These are phyloP conservation scores for Nemopilema nomurai DNA, from an alignment of 30 jellyfish, hydroid and myxozoan species.

Conservation along the genomic window DNA sequence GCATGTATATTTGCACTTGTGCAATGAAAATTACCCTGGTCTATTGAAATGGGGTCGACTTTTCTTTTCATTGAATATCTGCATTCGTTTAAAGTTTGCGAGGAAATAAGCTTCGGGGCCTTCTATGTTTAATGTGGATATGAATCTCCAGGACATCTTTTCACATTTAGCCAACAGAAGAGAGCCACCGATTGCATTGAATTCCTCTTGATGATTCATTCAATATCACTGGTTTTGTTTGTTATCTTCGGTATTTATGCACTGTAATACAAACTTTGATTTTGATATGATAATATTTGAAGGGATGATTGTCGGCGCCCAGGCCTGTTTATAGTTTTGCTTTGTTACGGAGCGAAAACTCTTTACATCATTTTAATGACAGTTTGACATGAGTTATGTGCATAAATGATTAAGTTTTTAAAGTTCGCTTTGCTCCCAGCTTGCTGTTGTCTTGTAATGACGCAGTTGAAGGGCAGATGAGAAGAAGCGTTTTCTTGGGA, in stretches of 20 bases:
- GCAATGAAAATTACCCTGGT: not conserved
- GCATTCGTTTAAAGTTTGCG: not conserved
- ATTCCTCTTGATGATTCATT: not conserved
- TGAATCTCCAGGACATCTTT: not conserved
- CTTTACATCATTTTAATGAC: not conserved
- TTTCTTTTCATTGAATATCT: not conserved
- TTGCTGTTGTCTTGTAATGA: not conserved
- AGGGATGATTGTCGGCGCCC: not conserved
- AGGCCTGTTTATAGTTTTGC: not conserved
- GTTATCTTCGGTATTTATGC: not conserved
- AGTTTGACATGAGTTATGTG: not conserved
- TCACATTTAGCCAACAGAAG: not conserved
- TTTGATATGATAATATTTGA: not conserved
- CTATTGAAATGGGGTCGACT: not conserved
- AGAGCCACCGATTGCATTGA: not conserved
- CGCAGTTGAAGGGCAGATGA: not conserved
- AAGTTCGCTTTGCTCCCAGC: not conserved
- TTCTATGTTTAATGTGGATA: not conserved
- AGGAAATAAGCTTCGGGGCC: not conserved
- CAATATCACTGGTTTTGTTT: not conserved
- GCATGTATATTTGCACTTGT: no score
- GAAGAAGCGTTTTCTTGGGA: not conserved
- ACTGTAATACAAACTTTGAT: not conserved
- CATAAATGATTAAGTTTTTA: not conserved
- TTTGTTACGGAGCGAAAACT: not conserved